These are phyloP conservation scores for Meleagris gallopavo DNA, from an alignment of 2,113 vertebrate genomes.

Conservation along the genomic window DNA sequence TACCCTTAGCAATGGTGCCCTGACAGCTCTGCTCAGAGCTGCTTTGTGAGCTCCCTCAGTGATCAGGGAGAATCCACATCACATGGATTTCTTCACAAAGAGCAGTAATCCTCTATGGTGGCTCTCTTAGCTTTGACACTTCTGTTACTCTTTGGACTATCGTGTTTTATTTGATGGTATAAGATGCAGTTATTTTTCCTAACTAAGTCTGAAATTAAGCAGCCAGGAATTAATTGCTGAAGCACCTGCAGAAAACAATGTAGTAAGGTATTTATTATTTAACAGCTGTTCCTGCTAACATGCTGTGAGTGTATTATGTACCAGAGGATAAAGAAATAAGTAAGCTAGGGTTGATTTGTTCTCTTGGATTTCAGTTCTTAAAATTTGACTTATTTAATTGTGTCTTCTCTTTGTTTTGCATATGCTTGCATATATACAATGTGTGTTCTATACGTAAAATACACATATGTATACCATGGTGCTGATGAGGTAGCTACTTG, in stretches of 20 bases:
- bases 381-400: background rate
- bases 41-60: background rate
- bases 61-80: background rate
- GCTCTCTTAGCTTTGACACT: background rate
- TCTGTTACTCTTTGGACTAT: conserved; percentile 2
- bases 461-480: background rate
- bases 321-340: conserved; percentile 1
- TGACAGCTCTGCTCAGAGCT: background rate
- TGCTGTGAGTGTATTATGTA: conserved; percentile 62
- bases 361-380: background rate
- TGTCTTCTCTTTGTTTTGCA: background rate
- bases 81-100: background rate
- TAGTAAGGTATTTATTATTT: conserved; percentile 62
- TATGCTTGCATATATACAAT: background rate
- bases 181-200: conserved; percentile 26
- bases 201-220: conserved; percentile 33
- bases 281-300: conserved; percentile 38
- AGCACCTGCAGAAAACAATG: conserved; percentile 56
- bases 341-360: conserved; percentile 11
- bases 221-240: conserved; percentile 55
- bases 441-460: background rate
- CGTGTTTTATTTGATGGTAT: conserved; percentile 12
- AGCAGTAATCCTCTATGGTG: background rate
- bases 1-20: background rate
- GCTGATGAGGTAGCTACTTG: background rate